These are phyloP conservation scores for Xylota sylvarum DNA, from an alignment of 2,888 invertebrate genomes.

Conservation along the genomic window DNA sequence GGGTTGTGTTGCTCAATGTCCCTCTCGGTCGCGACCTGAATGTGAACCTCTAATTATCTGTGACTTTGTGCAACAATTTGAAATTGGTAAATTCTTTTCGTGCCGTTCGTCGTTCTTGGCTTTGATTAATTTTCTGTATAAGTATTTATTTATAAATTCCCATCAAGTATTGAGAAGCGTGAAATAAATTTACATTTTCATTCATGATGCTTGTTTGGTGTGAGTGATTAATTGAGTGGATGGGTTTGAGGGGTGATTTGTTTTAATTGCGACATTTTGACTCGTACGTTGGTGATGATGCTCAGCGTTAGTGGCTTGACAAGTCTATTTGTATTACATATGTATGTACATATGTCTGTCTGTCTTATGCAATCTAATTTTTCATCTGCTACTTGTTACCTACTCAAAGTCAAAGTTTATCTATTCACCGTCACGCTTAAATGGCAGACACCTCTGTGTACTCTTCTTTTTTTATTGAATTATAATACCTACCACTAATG, in stretches of 20 bases:
- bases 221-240: conserved; percentile 33
- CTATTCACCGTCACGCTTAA: neutral
- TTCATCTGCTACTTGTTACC: conserved; percentile 18
- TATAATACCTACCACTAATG: conserved; percentile 26
- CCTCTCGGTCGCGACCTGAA: conserved; percentile 40
- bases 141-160: neutral
- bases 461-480: conserved; percentile 11
- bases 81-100: conserved; percentile 9
- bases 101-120: conserved; percentile 12
- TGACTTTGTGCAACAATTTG: conserved; percentile 33
- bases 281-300: conserved; percentile 8
- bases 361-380: conserved; percentile 31
- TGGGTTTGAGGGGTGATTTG: neutral
- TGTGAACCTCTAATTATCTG: conserved; percentile 50
- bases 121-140: conserved; percentile 15
- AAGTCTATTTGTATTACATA: conserved; percentile 53
- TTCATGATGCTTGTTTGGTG: conserved; percentile 28
- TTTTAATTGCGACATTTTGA: conserved; percentile 33
- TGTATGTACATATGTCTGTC: neutral
- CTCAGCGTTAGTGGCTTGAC: conserved; percentile 33
- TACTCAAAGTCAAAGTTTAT: conserved; percentile 29
- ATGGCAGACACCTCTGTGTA: conserved; percentile 21
- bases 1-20: conserved; percentile 8
- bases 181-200: conserved; percentile 54
- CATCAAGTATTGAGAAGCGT: conserved; percentile 17